Evolutionary conservation across 2,888 invertebrate genomes (phyloP).

Genomic region (Fragum fragum): DNA sequence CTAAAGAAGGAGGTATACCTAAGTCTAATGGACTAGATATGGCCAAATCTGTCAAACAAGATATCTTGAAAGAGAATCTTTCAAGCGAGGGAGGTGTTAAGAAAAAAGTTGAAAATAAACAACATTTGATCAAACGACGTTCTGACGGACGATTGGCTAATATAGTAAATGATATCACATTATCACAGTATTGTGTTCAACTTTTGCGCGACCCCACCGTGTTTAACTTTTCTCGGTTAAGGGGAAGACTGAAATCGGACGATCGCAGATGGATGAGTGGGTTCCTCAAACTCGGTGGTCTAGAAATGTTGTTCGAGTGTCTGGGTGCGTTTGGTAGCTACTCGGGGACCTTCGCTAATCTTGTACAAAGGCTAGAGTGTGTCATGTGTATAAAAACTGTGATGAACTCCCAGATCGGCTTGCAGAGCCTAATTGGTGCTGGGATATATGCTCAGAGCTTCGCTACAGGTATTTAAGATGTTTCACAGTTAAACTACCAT

Average conservation of each 20-base stretch:
- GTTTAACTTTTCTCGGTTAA: slow-evolving; percentile 79
- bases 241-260: slow-evolving; percentile 77
- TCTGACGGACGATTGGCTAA: slow-evolving; percentile 73
- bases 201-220: slow-evolving; percentile 79
- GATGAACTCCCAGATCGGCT: slow-evolving; percentile 96
- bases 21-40: not conserved
- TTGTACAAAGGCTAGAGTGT: slow-evolving; percentile 82
- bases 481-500: too few species aligned
- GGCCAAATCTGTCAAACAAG: not conserved
- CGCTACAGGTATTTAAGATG: slow-evolving; percentile 90
- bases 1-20: not conserved
- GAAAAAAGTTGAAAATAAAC: not conserved
- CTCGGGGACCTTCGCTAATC: slow-evolving; percentile 71
- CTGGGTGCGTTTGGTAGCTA: slow-evolving; percentile 71
- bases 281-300: slow-evolving; percentile 80
- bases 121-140: slow-evolving; percentile 5
- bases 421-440: slow-evolving; percentile 97
- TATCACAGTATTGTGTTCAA: slow-evolving; percentile 75
- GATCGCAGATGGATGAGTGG: slow-evolving; percentile 81
- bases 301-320: slow-evolving; percentile 81
- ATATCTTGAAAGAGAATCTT: not conserved
- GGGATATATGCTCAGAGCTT: slow-evolving; percentile 96
- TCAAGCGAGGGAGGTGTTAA: not conserved
- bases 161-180: slow-evolving; percentile 71
- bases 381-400: slow-evolving; percentile 83